Evolutionary conservation across 1,140 invertebrate genomes (phyloP), one percentile per base, ranked within the genome.

Genomic region (Thereuonema tuberculata): DNA sequence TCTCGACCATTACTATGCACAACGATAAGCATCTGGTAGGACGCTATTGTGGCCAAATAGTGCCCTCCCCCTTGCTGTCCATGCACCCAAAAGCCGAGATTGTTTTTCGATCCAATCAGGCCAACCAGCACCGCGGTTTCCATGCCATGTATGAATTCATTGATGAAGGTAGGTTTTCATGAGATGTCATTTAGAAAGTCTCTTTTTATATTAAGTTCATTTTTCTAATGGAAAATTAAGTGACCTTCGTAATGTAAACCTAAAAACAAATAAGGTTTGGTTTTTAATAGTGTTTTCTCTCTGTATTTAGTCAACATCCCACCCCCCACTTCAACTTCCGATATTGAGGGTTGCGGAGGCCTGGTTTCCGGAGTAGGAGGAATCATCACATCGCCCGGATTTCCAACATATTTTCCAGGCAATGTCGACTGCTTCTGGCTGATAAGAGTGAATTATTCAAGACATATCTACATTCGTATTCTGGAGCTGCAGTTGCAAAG

Each of bases 371-470:
- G 75, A 20, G 65, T 67, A 12, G 75, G 76, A 17, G 76, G 75
- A 1, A 62, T 71, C 1, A 68, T 78, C 14, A 65, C 65, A 3
- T 76, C 74, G 56, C 76, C 76, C 1, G 70, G 72, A 48, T 77
- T 69, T 65, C 75, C 75, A 0, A 60, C 64, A 3, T 70, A 73
- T 27, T 75, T 74, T 58, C 65, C 68, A 17, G 64, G 69, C 24
- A 64, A 70, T 24, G 65, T 74, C 1, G 71, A 72, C 26, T 78
- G 76, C 64, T 66, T 74, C 21, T 78, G 76, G 77, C 64, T 76
- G 14, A 68, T 77, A 29, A 62, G 75, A 43, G 74, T 75, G 1
- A 56, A 66, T 47, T 68, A 71, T 27, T 54, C 67, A 23, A 67
- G 72, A 49, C 67, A 70, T 48, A 72, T 77, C 59, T 70, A 76